Evolutionary conservation across 2,888 invertebrate species (phyloP).

Genomic region (Pachymerium ferrugineum): DNA sequence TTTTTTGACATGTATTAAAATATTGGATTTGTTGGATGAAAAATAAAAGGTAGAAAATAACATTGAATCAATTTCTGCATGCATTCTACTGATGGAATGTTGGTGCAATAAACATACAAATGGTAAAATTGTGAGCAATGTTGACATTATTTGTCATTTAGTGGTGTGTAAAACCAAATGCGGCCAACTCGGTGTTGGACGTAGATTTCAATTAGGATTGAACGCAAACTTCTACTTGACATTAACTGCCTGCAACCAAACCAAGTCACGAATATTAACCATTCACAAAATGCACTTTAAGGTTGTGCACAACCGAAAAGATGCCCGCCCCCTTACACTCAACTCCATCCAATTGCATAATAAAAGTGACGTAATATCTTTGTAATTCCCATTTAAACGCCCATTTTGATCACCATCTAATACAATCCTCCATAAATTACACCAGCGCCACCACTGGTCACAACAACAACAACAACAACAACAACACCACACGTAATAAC

Average conservation of each 20-base stretch:
- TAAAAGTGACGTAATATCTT: constrained; percentile 12
- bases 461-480: too few relatives aligned
- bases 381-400: constrained; percentile 4
- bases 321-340: neutral
- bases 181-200: constrained; percentile 15
- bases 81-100: neutral
- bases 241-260: constrained; percentile 3
- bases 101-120: neutral
- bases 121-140: constrained; percentile 11
- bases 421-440: constrained; percentile 10
- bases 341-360: neutral
- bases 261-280: constrained; percentile 13
- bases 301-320: neutral
- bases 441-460: neutral
- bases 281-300: neutral
- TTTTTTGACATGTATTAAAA: too few relatives aligned
- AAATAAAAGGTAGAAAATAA: neutral
- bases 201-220: constrained; percentile 21
- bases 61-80: neutral
- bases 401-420: too few relatives aligned
- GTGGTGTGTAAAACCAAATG: constrained; percentile 16
- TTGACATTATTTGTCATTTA: constrained; percentile 18
- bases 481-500: too few relatives aligned
- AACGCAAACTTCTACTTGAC: constrained; percentile 14
- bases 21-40: neutral